Evolutionary conservation across 1,140 invertebrate genomes (phyloP).

Genomic region (Drosophila melanica): DNA sequence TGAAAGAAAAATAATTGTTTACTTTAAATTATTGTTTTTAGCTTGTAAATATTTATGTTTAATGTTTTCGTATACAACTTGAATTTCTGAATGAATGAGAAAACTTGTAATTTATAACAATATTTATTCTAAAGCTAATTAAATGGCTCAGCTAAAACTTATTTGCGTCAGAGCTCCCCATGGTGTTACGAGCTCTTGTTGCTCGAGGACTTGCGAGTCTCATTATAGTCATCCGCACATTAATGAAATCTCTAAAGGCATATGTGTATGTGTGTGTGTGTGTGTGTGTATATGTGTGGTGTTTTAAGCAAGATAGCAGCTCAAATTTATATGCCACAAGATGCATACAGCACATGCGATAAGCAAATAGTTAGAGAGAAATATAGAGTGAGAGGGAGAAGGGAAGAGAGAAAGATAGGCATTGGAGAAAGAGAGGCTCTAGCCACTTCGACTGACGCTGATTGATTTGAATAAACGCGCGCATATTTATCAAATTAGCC

Average conservation of each 20-base stretch:
- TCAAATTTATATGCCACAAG: constrained; percentile 67
- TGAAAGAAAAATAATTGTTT: too few species aligned
- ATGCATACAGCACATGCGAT: constrained; percentile 50
- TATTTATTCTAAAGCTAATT: constrained; percentile 22
- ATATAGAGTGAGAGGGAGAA: constrained; percentile 17
- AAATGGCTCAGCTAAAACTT: constrained; percentile 9
- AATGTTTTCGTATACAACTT: too few species aligned
- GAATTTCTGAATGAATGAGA: neutral
- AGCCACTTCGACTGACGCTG: constrained; percentile 63
- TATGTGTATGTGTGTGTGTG: constrained; percentile 5
- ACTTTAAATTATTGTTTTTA: too few species aligned
- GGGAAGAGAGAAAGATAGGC: neutral
- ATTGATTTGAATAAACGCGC: constrained; percentile 82
- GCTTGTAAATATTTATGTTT: too few species aligned
- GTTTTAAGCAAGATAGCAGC: constrained; percentile 48
- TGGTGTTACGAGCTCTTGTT: constrained; percentile 28
- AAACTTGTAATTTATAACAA: neutral
- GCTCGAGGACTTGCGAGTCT: constrained; percentile 36
- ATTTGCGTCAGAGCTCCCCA: constrained; percentile 16
- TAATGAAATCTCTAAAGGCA: constrained; percentile 69
- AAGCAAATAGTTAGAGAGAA: constrained; percentile 21
- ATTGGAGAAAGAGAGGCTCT: constrained; percentile 5
- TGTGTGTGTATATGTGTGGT: constrained; percentile 27
- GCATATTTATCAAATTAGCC: constrained; percentile 82
- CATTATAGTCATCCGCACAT: constrained; percentile 78